Base-by-base conservation (phyloP, 2,888 invertebrate genomes). In the Odontothrips loti region DNA sequence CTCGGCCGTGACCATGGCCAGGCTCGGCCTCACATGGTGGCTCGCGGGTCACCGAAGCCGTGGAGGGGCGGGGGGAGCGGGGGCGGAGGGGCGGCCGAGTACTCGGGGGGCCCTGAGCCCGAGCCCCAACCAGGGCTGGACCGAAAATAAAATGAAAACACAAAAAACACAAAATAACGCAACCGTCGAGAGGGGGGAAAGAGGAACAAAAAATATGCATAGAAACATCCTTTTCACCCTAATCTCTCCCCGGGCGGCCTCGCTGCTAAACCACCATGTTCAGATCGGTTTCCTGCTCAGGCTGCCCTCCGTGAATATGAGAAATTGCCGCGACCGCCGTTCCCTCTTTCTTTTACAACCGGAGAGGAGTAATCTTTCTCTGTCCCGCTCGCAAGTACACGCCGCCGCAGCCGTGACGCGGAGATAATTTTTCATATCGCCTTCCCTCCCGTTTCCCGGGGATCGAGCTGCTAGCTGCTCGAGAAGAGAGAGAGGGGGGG, bases 41-140 rank as follows among this genome's bases (percentile, higher is more conserved):
- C 58, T 20, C 58, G 58, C 20, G 58, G 58, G 58, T 23, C 23
- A 11, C 68, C 68, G 27, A 75, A 1, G 68, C 68, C 68, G 12
- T 27, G 68, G 23, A 75, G 23, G 68, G 68, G 68, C 68, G 68
- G 68, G 58, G 68, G 68, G 68, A 75, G 68, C 58, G 58, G 68
- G 68, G 68, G 68, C 68, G 68, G 68, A 27, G 68, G 68, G 8
- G 68, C 68, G 68, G 27, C 68, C 23, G 12, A 12, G 68, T 75
- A 75, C 68, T 27, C 68, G 68, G 68, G 68, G 68, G 68, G 27
- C 68, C 27, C 27, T 23, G 68, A 75, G 68, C n/a, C 68, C 23
- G 68, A 27, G 23, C 23, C 27, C 68, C 68, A 75, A 27, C 68
- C 27, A n/a, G 23, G 68, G 12, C 68, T 75, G 68, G 58, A 43